phyloP scores from a whole-genome alignment of 2,113 vertebrate species.

The Apus apus region DNA sequence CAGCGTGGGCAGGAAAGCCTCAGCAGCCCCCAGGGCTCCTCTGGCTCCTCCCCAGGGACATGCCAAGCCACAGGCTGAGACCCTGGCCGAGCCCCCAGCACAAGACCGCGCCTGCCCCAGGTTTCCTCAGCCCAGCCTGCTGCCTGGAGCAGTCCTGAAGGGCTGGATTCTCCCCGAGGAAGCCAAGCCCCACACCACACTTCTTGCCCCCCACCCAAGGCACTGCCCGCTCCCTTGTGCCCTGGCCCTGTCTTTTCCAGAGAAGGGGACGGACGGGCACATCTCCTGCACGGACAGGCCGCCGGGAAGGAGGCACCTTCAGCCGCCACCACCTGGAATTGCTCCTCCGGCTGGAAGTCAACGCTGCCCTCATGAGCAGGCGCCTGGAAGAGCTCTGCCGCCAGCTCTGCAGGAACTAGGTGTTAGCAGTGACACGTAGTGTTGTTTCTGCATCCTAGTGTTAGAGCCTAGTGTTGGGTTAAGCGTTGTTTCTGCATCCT shows the following conservation, averaged over 20 bases:
- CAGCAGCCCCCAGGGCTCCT: too few species aligned
- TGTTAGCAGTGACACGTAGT: too few species aligned
- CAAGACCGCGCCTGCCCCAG: neutral
- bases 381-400: rapidly evolving
- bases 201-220: too few species aligned
- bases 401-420: rapidly evolving
- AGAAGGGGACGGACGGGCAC: neutral
- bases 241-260: neutral
- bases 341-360: neutral
- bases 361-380: rapidly evolving
- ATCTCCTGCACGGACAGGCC: neutral
- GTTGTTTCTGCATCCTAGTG: too few species aligned
- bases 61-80: neutral
- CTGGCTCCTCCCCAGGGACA: neutral
- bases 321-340: rapidly evolving
- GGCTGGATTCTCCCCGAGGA: neutral
- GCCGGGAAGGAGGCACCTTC: neutral
- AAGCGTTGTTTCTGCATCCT: too few species aligned
- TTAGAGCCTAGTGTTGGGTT: too few species aligned
- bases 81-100: neutral
- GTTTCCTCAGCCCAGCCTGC: neutral
- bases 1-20: too few species aligned
- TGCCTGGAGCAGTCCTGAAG: neutral
- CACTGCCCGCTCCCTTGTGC: neutral
- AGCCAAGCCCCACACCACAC: neutral